Evolutionary conservation across 2,113 vertebrate genomes (phyloP), one percentile per base, ranked within the genome.

Genomic region (Ginglymostoma cirratum): DNA sequence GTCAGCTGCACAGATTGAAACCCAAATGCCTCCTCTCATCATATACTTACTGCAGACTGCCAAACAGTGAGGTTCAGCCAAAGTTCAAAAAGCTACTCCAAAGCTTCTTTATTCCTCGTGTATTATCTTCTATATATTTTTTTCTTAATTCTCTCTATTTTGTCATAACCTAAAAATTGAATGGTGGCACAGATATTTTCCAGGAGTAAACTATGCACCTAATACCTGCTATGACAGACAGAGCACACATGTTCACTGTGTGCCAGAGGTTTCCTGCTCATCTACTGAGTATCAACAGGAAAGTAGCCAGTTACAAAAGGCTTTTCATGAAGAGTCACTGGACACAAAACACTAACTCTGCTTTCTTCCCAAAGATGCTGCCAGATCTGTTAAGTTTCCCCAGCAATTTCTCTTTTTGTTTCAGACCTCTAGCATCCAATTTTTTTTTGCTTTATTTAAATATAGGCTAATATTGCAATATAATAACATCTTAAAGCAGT

Each of bases 1-100:
- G 98, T 99, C 98, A 99, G 97, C 97, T 98, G 98, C 98, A 98
- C 98, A 97, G 98, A 98, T 98, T 98, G 97, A 97, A 98, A 98
- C 97, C 98, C 98, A 97, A 98, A 98, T 97, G 98, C 98, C 98
- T 99, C 98, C 98, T 98, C 98, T 97, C 97, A 97, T 97, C 97
- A 98, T 98, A 98, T 97, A 98, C 97, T 97, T 98, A 97, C 97
- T 97, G 97, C 97, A 98, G 98, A 97, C 98, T 98, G 98, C 98
- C 98, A 98, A 98, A 98, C 96, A 96, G 96, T 83, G 96, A 96
- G 97, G 98, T 99, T 99, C 99, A 99, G 98, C 98, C 98, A 98
- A 97, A 98, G 99, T 99, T 99, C 98, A 99, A 96, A 96, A 96
- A 97, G 98, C 98, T 98, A 98, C 98, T 98, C 98, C 98, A 97